Evolutionary conservation across 1,140 invertebrate species (phyloP).

Genomic region (Pogonus chalceus): DNA sequence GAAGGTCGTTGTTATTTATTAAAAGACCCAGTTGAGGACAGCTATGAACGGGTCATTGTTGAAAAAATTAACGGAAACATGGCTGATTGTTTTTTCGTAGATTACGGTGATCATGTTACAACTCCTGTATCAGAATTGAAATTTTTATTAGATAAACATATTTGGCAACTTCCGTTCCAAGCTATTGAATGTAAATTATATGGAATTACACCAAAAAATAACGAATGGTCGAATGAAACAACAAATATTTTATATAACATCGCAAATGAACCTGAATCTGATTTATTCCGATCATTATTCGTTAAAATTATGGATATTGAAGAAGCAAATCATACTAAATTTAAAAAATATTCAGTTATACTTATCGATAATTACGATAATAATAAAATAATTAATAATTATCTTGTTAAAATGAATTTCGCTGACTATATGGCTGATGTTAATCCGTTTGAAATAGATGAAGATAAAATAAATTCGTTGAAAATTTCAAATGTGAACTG

Average conservation of each 20-base stretch:
- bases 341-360: conserved; percentile 4
- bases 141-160: conserved; percentile 5
- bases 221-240: conserved; percentile 20
- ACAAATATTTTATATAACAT: conserved; percentile 23
- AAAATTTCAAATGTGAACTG: no score
- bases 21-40: conserved; percentile 9
- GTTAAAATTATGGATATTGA: background rate
- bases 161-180: conserved; percentile 12
- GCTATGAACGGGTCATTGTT: conserved; percentile 6
- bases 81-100: conserved; percentile 11
- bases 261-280: conserved; percentile 17
- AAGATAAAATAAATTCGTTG: no score
- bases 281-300: conserved; percentile 20
- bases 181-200: conserved; percentile 23
- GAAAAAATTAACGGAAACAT: conserved; percentile 1
- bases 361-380: background rate
- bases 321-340: background rate
- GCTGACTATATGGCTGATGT: background rate
- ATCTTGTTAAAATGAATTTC: background rate
- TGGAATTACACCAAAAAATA: conserved; percentile 17
- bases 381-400: background rate
- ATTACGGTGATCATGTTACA: conserved; percentile 9
- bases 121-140: conserved; percentile 3
- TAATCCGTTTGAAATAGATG: no score
- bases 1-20: conserved; percentile 10